A percentile compares a stretch with the other conserved stretches of the same genome.
Evolutionary conservation across 2,797 vertebrate species (phyloP).

Genomic region (Crenuchus spilurus): DNA sequence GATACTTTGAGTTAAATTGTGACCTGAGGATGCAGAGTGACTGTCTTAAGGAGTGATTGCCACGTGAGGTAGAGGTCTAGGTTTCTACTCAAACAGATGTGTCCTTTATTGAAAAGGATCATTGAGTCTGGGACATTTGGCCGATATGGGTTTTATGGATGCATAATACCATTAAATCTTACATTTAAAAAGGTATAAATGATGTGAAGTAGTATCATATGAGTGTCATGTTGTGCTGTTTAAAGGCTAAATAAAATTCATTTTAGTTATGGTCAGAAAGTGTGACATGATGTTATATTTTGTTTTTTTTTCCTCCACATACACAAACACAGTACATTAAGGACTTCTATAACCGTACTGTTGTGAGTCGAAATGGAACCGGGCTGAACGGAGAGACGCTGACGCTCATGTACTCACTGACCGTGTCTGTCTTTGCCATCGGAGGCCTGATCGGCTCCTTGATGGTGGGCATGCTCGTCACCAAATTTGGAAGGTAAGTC

Average conservation of each 20-base stretch:
- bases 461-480: conserved; percentile 83
- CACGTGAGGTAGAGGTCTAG: neutral
- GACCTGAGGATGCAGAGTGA: conserved; percentile 45
- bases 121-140: conserved; percentile 3
- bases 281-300: neutral
- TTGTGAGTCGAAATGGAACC: conserved; percentile 75
- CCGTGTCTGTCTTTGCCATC: conserved; percentile 87
- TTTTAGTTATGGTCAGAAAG: neutral
- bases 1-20: conserved; percentile 57
- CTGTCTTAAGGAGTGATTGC: conserved; percentile 1
- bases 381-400: conserved; percentile 71
- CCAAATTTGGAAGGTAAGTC: conserved; percentile 85
- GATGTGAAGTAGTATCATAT: neutral
- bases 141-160: neutral
- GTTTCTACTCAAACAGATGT: neutral
- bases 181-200: neutral
- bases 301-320: neutral
- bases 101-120: neutral
- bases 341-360: conserved; percentile 87
- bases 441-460: conserved; percentile 86
- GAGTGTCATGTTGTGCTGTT: neutral
- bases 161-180: neutral
- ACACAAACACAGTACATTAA: conserved; percentile 82
- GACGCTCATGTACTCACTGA: conserved; percentile 88
- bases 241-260: neutral